These are phyloP conservation scores for Hemicordylus capensis DNA, from an alignment of 2,113 vertebrate species.

Conservation along the genomic window DNA sequence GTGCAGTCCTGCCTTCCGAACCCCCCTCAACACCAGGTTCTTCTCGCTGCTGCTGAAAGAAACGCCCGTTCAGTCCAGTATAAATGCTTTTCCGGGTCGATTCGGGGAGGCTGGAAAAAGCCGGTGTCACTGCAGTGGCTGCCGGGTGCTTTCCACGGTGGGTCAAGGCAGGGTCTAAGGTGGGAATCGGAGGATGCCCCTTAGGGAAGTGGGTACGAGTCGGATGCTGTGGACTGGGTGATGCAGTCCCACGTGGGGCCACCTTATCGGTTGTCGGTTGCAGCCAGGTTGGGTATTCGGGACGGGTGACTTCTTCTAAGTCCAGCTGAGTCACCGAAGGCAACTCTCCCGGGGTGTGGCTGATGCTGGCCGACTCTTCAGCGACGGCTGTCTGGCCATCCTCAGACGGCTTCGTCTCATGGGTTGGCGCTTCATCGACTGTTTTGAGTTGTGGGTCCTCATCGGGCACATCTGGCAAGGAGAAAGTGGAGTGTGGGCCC, in stretches of 20 bases:
- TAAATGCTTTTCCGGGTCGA: slow-evolving; percentile 32
- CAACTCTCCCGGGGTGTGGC: neutral
- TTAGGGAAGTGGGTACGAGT: rapidly evolving
- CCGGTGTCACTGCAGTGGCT: neutral
- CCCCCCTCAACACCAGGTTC: neutral
- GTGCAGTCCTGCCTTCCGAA: rapidly evolving
- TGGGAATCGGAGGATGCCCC: rapidly evolving
- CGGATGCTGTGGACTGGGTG: rapidly evolving
- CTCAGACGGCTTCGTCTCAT: neutral
- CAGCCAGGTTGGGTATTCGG: neutral
- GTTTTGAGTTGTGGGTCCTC: slow-evolving; percentile 37
- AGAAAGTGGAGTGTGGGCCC: neutral
- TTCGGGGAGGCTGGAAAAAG: rapidly evolving
- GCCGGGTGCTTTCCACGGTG: too few relatives aligned
- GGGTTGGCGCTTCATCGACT: neutral
- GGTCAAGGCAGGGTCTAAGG: rapidly evolving
- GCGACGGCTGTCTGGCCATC: too few relatives aligned
- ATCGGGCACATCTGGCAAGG: rapidly evolving
- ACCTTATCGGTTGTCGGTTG: neutral
- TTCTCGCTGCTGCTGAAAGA: slow-evolving; percentile 68
- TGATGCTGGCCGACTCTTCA: neutral
- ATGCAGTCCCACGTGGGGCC: neutral
- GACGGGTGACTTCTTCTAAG: neutral
- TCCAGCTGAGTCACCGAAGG: rapidly evolving
- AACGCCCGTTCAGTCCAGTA: slow-evolving; percentile 69